Base-by-base conservation (phyloP, 2,888 invertebrate species). In the Pheosia gnoma region DNA sequence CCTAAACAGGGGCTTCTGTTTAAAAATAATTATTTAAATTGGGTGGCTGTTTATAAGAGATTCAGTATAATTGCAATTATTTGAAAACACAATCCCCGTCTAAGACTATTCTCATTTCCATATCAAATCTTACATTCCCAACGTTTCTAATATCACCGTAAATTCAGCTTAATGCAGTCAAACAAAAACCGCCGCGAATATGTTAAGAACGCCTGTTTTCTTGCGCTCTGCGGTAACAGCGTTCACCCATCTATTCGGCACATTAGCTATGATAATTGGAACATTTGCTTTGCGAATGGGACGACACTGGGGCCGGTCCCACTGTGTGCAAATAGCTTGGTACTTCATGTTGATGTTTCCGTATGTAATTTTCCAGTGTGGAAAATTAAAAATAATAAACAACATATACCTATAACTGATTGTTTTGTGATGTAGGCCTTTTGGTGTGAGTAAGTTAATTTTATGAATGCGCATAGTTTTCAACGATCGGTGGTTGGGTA, bases 181-280 rank as follows among this genome's bases (percentile, higher is more conserved):
- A 76, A 76, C 75, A 75, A 75, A 75, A 75, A 75, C 63, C 72
- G 25, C 55, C 58, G 60, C 58, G 72, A 72, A 74, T 75, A 75
- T 72, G 65, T 70, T 25, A 52, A 52, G 36, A 5, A 13, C 2
- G 9, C 10, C 3, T 68, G 73, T 73, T 79, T 79, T 74, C 80
- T 79, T 75, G 77, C 72, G 70, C 39, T 38, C 8, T 38, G 55
- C 55, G 13, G 75, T 76, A 69, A 74, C 68, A 72, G 69, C 71
- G 75, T 73, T 72, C 80, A 58, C 70, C 68, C 72, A 81, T 82
- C 83, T 85, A 82, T 82, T 84, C 85, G 85, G 81, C 79, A 83
- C 90, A 90, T 91, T 91, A 90, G 86, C 84, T 91, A 91, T 90
- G 91, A 91, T 90, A 91, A 91, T 90, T 91, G 89, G 89, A 83